Conservation (phyloP, 2,888 invertebrate species). For the Oscheius sp. region DNA sequence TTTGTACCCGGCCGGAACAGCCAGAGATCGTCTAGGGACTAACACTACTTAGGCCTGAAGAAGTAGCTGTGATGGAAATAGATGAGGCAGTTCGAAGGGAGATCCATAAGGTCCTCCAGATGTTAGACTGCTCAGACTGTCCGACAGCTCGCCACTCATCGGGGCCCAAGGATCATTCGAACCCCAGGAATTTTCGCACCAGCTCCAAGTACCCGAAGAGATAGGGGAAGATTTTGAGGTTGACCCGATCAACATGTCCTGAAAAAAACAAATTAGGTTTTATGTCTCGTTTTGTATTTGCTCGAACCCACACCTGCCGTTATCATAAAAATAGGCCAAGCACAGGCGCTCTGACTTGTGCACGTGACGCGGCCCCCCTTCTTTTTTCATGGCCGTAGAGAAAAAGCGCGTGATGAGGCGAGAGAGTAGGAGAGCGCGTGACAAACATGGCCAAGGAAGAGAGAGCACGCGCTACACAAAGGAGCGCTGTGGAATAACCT, state of each 20-base stretch:
- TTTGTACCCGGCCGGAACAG: conserved; percentile 27
- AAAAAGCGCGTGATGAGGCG: conserved; percentile 36
- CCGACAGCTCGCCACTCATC: conserved; percentile 44
- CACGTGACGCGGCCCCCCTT: conserved; percentile 28
- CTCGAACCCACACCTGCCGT: neutral
- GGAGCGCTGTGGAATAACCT: conserved; percentile 21
- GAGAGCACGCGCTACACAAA: conserved; percentile 13
- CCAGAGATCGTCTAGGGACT: conserved; percentile 35
- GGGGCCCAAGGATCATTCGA: conserved; percentile 35
- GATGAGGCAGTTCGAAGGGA: conserved; percentile 53
- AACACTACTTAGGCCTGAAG: conserved; percentile 49
- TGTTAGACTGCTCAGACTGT: conserved; percentile 22
- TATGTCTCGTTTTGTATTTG: neutral
- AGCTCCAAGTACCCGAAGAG: conserved; percentile 25
- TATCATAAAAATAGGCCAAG: conserved; percentile 27
- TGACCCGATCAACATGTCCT: conserved; percentile 25
- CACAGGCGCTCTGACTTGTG: conserved; percentile 3
- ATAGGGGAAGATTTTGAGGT: conserved; percentile 22
- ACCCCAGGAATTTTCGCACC: conserved; percentile 23
- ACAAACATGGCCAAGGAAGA: neutral
- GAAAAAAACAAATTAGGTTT: conserved; percentile 1
- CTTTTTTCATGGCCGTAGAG: conserved; percentile 24
- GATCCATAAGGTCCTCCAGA: conserved; percentile 39
- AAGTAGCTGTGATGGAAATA: conserved; percentile 52
- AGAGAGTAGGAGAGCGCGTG: conserved; percentile 16